Conservation (phyloP, 2,113 vertebrate species). For the Micronycteris hirsuta region DNA sequence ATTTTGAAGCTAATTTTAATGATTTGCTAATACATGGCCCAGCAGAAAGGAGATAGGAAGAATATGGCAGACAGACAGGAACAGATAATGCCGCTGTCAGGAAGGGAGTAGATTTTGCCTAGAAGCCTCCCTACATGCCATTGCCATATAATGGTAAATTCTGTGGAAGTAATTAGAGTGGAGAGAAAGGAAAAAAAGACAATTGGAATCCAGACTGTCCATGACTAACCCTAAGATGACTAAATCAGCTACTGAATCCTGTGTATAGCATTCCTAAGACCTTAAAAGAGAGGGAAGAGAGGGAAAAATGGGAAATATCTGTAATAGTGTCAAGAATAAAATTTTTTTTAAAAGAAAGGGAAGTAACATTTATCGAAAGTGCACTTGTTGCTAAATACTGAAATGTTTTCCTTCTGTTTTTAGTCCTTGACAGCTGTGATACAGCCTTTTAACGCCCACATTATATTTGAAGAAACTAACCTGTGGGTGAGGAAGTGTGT, state of each 20-base stretch:
- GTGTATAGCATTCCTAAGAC: not conserved
- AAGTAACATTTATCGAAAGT: not conserved
- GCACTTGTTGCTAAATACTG: not conserved
- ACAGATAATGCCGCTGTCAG: not conserved
- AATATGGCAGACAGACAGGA: not conserved
- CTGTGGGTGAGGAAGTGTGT: not conserved
- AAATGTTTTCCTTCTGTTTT: not conserved
- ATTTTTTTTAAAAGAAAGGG: not conserved
- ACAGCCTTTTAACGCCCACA: not conserved
- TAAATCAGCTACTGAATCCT: not conserved
- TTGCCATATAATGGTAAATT: not conserved
- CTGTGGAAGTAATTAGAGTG: not conserved
- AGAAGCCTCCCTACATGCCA: not conserved
- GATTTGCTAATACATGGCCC: not conserved
- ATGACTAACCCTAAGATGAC: not conserved
- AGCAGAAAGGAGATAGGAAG: not conserved
- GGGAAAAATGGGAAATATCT: no score
- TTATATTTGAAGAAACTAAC: not conserved
- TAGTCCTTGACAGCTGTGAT: not conserved
- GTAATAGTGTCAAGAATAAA: no score
- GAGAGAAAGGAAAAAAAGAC: not conserved
- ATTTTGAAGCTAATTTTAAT: not conserved
- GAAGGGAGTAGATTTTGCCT: not conserved
- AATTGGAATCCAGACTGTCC: not conserved
- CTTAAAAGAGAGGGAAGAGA: not conserved